Conservation (phyloP, 1,140 invertebrate species). For the Agraylea sexmaculata region DNA sequence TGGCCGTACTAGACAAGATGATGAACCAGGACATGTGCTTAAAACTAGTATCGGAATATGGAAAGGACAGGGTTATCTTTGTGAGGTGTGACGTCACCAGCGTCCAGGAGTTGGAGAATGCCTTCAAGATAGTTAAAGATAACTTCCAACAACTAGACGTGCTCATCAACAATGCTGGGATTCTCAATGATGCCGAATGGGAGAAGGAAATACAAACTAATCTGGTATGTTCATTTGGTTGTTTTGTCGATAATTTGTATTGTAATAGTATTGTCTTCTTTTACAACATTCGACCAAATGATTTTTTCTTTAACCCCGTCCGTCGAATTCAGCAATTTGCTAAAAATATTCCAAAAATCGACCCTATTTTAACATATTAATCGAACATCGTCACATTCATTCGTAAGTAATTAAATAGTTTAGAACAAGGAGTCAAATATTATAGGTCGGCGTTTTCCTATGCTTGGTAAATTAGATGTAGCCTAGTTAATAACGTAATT, state of each 20-base stretch:
- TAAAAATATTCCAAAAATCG: too few relatives aligned
- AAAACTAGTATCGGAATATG: slow-evolving; percentile 22
- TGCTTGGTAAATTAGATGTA: too few relatives aligned
- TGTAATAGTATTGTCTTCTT: too few relatives aligned
- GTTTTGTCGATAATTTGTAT: neutral
- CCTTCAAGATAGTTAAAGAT: slow-evolving; percentile 46
- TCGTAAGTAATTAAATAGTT: too few relatives aligned
- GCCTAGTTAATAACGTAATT: too few relatives aligned
- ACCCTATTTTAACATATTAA: too few relatives aligned
- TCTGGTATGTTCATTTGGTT: slow-evolving; percentile 26
- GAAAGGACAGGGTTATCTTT: slow-evolving; percentile 23
- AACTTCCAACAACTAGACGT: slow-evolving; percentile 48
- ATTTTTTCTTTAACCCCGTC: too few relatives aligned
- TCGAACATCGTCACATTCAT: too few relatives aligned
- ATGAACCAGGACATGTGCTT: slow-evolving; percentile 21
- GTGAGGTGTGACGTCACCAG: slow-evolving; percentile 53
- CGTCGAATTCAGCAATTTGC: too few relatives aligned
- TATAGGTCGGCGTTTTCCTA: too few relatives aligned
- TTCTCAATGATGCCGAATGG: slow-evolving; percentile 26
- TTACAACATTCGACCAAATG: too few relatives aligned
- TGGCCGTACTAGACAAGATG: slow-evolving; percentile 28
- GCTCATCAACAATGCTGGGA: slow-evolving; percentile 54
- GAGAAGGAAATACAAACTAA: slow-evolving; percentile 32
- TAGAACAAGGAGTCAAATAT: too few relatives aligned
- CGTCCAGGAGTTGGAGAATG: slow-evolving; percentile 45